These are phyloP conservation scores for Norana najaformis DNA, from an alignment of 2,888 invertebrate species.

Conservation along the genomic window DNA sequence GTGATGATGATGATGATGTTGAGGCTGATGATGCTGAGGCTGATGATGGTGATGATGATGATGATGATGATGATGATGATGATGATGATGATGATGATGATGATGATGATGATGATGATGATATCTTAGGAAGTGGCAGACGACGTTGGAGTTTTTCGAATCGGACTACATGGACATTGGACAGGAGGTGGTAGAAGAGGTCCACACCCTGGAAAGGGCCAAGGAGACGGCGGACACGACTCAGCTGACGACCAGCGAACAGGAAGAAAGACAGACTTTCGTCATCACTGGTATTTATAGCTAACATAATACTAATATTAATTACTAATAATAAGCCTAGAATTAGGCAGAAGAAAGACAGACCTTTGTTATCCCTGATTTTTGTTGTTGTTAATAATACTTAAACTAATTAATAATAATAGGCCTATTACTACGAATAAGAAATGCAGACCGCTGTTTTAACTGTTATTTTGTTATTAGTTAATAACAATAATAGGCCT, in stretches of 20 bases:
- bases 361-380: no score
- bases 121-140: conserved; percentile 35
- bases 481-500: no score
- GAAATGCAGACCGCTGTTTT: no score
- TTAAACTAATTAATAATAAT: no score
- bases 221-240: conserved; percentile 38
- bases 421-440: no score
- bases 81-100: neutral
- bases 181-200: conserved; percentile 15
- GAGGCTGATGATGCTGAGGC: no score
- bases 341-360: no score
- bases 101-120: neutral
- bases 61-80: neutral
- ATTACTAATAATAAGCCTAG: no score
- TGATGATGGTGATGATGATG: neutral
- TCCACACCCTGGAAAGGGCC: conserved; percentile 28
- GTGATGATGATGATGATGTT: no score
- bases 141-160: conserved; percentile 25
- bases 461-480: no score
- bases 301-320: neutral
- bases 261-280: conserved; percentile 42
- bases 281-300: conserved; percentile 38
- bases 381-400: no score
- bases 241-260: conserved; percentile 35
- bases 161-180: conserved; percentile 29